A percentile compares a stretch with the other conserved stretches of the same genome.
These are phyloP conservation scores for Hypercompe scribonia DNA, from an alignment of 2,888 invertebrate species.

Conservation along the genomic window DNA sequence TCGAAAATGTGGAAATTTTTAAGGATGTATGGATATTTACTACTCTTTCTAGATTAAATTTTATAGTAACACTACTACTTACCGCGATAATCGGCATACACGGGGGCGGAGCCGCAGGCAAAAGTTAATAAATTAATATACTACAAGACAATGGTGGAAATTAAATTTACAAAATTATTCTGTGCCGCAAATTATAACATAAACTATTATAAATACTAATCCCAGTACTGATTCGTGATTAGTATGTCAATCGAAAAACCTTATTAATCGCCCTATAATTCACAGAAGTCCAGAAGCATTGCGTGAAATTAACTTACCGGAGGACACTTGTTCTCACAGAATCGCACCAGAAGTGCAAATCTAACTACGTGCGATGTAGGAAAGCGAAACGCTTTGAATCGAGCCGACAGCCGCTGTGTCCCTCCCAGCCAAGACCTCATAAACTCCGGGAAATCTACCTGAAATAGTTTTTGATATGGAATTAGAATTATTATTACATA, in stretches of 20 bases:
- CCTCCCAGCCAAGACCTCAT: conserved; percentile 65
- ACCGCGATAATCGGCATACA: too few relatives aligned
- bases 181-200: too few relatives aligned
- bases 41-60: too few relatives aligned
- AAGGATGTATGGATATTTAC: too few relatives aligned
- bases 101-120: too few relatives aligned
- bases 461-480: conserved; percentile 19
- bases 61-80: too few relatives aligned
- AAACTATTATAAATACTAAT: too few relatives aligned
- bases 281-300: background rate
- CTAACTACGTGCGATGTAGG: conserved; percentile 93
- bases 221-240: too few relatives aligned
- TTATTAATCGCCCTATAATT: background rate
- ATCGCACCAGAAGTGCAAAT: conserved; percentile 93
- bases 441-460: conserved; percentile 87
- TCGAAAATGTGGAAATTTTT: too few relatives aligned
- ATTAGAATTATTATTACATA: background rate
- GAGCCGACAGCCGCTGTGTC: conserved; percentile 84
- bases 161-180: background rate
- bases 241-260: too few relatives aligned
- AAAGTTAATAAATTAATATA: too few relatives aligned
- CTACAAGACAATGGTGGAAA: too few relatives aligned
- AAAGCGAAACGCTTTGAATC: conserved; percentile 95
- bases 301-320: conserved; percentile 74
- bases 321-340: conserved; percentile 90